Conservation (phyloP, 2,797 vertebrate genomes). For the Smutsia temminckii region DNA sequence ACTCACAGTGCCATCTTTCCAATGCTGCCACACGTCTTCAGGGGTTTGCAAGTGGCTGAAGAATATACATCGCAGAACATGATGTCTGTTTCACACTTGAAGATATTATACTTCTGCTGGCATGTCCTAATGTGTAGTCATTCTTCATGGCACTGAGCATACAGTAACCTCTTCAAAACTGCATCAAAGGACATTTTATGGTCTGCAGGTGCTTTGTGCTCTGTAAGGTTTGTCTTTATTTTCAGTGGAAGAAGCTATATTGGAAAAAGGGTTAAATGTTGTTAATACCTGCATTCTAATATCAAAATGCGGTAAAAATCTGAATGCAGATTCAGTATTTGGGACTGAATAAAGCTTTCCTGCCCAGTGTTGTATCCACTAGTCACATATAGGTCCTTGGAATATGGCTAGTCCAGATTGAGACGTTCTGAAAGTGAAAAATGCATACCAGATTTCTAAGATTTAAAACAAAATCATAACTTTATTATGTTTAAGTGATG, state of each 20-base stretch:
- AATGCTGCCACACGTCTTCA: background rate
- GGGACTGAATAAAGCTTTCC: background rate
- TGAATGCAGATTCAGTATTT: background rate
- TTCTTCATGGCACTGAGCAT: slow-evolving; percentile 9
- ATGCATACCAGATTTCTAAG: background rate
- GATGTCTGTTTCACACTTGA: background rate
- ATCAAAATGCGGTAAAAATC: background rate
- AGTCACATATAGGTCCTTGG: background rate
- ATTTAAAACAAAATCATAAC: slow-evolving; percentile 21
- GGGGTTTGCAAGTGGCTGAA: slow-evolving; percentile 7
- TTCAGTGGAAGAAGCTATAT: background rate
- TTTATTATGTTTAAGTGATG: background rate
- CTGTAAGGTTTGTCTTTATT: slow-evolving; percentile 33
- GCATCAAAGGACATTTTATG: background rate
- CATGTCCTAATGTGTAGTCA: background rate
- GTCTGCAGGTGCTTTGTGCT: slow-evolving; percentile 2
- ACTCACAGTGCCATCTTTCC: background rate
- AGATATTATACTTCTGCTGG: background rate
- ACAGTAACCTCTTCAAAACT: slow-evolving; percentile 15
- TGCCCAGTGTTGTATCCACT: background rate
- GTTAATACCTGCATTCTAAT: background rate
- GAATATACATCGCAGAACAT: background rate
- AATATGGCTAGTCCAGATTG: background rate
- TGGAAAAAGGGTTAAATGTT: background rate
- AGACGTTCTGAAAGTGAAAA: background rate